phyloP scores from a whole-genome alignment of 2,888 invertebrate species.

The Anaspis maculata region DNA sequence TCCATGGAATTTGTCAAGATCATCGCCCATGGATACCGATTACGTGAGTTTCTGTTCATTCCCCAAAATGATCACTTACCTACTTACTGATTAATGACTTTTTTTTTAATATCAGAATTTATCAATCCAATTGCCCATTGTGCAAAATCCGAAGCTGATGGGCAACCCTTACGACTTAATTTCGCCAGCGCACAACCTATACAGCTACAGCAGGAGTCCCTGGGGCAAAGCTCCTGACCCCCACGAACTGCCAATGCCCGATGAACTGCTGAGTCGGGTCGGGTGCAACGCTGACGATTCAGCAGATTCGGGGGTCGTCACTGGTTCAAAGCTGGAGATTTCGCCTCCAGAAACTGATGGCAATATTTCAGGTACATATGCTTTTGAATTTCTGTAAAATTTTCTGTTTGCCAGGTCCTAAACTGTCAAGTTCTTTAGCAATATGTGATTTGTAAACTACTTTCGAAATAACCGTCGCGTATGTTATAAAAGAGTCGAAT shows the following conservation, averaged over 20 bases:
- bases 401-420: too few species aligned
- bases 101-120: too few species aligned
- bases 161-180: conserved; percentile 32
- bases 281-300: too few species aligned
- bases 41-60: too few species aligned
- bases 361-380: too few species aligned
- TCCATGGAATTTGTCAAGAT: too few species aligned
- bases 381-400: too few species aligned
- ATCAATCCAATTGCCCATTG: conserved; percentile 35
- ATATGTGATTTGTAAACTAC: conserved; percentile 19
- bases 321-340: conserved; percentile 25
- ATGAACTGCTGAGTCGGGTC: conserved; percentile 32
- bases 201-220: conserved; percentile 27
- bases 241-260: conserved; percentile 39
- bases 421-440: conserved; percentile 20
- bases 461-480: too few species aligned
- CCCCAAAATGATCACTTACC: too few species aligned
- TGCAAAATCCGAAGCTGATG: conserved; percentile 32
- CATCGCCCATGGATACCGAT: too few species aligned
- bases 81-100: too few species aligned
- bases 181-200: conserved; percentile 34
- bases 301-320: conserved; percentile 38
- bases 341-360: conserved; percentile 26
- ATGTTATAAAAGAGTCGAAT: too few species aligned
- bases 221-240: conserved; percentile 35